Evolutionary conservation across 1,140 invertebrate genomes (phyloP), one percentile per base, ranked within the genome.

Genomic region (Sinonovacula constricta): DNA sequence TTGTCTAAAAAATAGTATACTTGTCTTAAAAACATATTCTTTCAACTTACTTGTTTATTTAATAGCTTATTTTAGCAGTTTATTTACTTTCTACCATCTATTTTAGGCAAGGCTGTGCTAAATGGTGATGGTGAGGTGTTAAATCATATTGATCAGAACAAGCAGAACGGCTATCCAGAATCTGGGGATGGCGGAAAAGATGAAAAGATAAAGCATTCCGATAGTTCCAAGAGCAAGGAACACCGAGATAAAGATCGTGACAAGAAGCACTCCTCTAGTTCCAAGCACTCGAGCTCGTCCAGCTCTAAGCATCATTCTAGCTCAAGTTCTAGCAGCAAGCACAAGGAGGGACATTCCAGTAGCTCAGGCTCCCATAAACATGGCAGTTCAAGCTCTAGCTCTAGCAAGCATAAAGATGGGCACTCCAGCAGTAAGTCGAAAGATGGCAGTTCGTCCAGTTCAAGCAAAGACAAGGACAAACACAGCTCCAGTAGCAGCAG

Each of bases 191-290:
- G 57, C 1, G 34, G 80, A 53, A 39, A 72, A 71, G 51, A 71
- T 54, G 75, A 62, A 54, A n/a, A 36, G 36, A 65, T 70, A 62
- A 60, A 83, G 62, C 60, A 82, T 77, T 72, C 60, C 14, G 18
- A 63, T n/a, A 36, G 60, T 39, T 33, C 49, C 70, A 26, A 59
- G 39, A 30, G 63, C 53, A 59, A 74, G 18, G 68, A 83, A 36
- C 91, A 92, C 59, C 85, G 85, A 24, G 84, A 85, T 82, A 85
- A 70, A 71, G 81, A 54, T 85, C 88, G 93, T 34, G 81, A 45
- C 86, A 87, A 93, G 31, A 93, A 92, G 66, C 91, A 92, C 82
- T 82, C 88, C 62, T 88, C 91, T 45, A 89, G 89, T 49, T 86
- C 91, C 54, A 89, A 87, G 71, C 84, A 88, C 63, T 86, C 82